Conservation (phyloP, 2,888 invertebrate genomes). For the Morinoia aosen region DNA sequence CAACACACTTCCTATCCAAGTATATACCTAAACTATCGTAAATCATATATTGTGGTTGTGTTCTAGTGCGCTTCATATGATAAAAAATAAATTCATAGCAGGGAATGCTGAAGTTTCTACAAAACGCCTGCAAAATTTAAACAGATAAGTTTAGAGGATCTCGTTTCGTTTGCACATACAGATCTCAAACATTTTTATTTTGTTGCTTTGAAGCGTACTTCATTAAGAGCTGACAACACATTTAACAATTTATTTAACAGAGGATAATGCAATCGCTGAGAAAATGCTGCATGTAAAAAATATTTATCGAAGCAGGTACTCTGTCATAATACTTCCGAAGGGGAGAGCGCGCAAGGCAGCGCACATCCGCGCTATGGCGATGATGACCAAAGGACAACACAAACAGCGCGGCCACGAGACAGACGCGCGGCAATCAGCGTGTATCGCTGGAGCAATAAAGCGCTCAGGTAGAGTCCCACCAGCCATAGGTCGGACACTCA, state of each 20-base stretch:
- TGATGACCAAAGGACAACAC: neutral
- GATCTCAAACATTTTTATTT: no score
- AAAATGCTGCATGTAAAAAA: neutral
- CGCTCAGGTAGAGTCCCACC: conserved; percentile 21
- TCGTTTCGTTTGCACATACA: neutral
- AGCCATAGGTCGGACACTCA: conserved; percentile 48
- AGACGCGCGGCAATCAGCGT: conserved; percentile 11
- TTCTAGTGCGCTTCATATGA: no score
- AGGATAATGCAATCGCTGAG: neutral
- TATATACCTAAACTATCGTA: no score
- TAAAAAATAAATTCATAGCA: no score
- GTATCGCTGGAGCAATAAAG: conserved; percentile 40
- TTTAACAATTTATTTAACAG: no score
- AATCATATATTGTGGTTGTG: no score
- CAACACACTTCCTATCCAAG: no score
- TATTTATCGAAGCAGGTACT: neutral
- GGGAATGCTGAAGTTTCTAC: no score
- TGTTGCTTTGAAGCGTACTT: no score
- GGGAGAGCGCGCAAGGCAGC: neutral
- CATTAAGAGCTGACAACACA: no score
- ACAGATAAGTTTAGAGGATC: no score
- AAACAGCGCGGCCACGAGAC: conserved; percentile 9
- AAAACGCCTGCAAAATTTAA: no score
- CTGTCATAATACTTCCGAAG: neutral
- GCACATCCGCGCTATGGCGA: neutral